Base-by-base conservation (phyloP, 2,888 invertebrate genomes). In the Blera fallax region DNA sequence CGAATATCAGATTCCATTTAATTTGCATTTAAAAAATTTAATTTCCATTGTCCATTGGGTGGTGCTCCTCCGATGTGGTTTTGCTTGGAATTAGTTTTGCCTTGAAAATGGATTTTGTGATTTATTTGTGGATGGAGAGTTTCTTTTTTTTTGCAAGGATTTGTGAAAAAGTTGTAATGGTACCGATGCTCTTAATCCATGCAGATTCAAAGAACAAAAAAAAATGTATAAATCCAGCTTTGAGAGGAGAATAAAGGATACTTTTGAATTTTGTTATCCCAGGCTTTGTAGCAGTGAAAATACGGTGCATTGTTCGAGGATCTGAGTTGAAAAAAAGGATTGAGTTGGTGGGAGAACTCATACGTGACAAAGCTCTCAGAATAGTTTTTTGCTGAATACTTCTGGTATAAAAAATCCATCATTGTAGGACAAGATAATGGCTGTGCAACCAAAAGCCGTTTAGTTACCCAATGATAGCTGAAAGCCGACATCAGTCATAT, bases 11-110 rank as follows among this genome's bases (percentile, higher is more conserved):
- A 80, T 80, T 80, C 62, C 84, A 70, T 80, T 84, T 80, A 84
- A 69, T 76, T 80, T 84, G 67, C 79, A 83, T 83, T 78, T 78
- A n/a, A 65, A 62, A 89, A 90, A 89, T 90, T 90, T 88, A 89
- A 89, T 89, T 89, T 89, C 89, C 88, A 90, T 90, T 90, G 88
- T 90, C 89, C 88, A 69, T 56, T 58, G 14, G 14, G 29, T 45
- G 58, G 11, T n/a, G 34, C 29, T 45, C 18, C 43, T 43, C 11
- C 80, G 84, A 80, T 73, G 62, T 87, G 89, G 73, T 80, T 81
- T 87, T 56, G 37, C 54, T 70, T 84, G n/a, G n/a, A n/a, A n/a
- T n/a, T 56, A 43, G 48, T 34, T 73, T 52, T 74, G 32, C 60
- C 60, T 58, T 34, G 27, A 8, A 67, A 34, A 34, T 60, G n/a